These are phyloP conservation scores for Prietella phreatophila DNA, from an alignment of 2,113 vertebrate genomes.

Conservation along the genomic window DNA sequence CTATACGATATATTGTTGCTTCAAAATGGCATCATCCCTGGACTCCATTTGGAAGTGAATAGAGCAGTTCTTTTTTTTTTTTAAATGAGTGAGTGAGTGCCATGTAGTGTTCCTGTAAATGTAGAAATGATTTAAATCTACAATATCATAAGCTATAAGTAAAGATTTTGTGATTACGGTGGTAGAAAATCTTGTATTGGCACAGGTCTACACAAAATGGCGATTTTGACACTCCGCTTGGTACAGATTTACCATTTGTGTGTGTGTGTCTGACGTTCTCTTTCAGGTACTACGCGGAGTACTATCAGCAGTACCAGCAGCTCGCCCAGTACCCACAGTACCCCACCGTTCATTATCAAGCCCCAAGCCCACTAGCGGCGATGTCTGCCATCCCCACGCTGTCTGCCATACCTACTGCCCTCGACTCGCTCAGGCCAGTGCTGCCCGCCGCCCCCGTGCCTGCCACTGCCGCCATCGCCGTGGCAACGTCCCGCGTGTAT, in stretches of 20 bases:
- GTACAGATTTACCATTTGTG: conserved; percentile 6
- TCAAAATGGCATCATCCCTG: background rate
- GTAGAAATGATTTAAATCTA: background rate
- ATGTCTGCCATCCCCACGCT: conserved; percentile 62
- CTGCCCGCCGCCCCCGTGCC: conserved; percentile 69
- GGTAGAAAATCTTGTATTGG: background rate
- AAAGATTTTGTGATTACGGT: too few species aligned
- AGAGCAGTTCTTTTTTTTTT: background rate
- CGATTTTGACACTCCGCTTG: background rate
- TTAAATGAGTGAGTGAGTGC: background rate
- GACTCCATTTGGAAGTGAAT: background rate
- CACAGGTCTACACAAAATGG: background rate
- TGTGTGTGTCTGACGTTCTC: conserved; percentile 24
- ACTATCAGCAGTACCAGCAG: conserved; percentile 73
- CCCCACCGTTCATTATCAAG: conserved; percentile 70
- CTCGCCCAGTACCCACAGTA: conserved; percentile 77
- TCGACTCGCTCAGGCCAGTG: conserved; percentile 76
- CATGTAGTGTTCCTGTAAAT: background rate
- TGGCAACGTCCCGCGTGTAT: conserved; percentile 77
- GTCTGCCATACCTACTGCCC: conserved; percentile 61
- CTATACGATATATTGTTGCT: background rate
- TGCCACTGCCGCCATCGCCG: conserved; percentile 71
- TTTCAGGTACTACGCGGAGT: conserved; percentile 75
- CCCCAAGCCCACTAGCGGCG: conserved; percentile 62
- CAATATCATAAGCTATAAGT: background rate